Evolutionary conservation across 2,888 invertebrate genomes (phyloP), one percentile per base, ranked within the genome.

Genomic region (Pachymerium ferrugineum): DNA sequence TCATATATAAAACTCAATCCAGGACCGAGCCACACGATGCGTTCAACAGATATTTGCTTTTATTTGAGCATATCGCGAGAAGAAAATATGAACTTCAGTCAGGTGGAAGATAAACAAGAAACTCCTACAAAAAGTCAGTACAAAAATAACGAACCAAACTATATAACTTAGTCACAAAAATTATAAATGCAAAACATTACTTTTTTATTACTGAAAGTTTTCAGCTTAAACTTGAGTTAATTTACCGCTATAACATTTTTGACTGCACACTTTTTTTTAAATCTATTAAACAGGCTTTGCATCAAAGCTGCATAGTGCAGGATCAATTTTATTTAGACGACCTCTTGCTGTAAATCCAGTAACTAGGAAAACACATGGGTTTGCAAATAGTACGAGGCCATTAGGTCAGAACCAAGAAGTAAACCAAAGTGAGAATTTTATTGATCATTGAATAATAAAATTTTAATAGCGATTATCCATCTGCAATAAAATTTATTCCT

Each of bases 21-120:
- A 0, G 97, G 97, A 14, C 96, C 97, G 0, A 86, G 95, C 69
- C 97, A 99, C 84, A 94, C 97, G 80, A 96, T 98, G 94, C 94
- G 95, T 85, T 91, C 91, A 82, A 92, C 92, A 79, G 98, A 98
- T 84, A 94, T 94, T 35, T 97, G 97, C 83, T 97, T 97, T 85
- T 97, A 97, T 84, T 93, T 97, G 93, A 96, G 94, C 85, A 96
- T 97, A 79, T 96, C 96, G 62, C 97, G 97, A 83, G 97, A 97
- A 83, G 97, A 97, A 84, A 96, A 97, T 82, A 95, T 95, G 10
- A 93, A 96, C 68, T 96, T 97, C 83, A 42, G 79, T 38, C 38
- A 38, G 16, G 14, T 74, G n/a, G 70, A 74, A 12, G 47, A 72
- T 28, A 47, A 47, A 54, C 4, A 16, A 71, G 38, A 38, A 3